These are phyloP conservation scores for Apodemus speciosus DNA, from an alignment of 2,113 vertebrate species.

Conservation along the genomic window DNA sequence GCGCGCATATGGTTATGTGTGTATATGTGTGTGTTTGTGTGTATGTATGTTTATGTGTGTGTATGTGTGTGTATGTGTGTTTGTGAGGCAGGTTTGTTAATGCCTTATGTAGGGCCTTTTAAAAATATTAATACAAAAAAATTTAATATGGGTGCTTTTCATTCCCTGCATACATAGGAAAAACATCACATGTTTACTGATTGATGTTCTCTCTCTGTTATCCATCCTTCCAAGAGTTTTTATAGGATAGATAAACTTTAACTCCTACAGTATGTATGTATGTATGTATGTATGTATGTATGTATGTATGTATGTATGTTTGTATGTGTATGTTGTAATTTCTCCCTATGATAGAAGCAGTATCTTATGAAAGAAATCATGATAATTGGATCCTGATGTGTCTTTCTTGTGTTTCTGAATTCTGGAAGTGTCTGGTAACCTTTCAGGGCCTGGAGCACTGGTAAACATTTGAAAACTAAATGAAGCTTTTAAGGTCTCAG, in stretches of 20 bases:
- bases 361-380: neutral
- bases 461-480: constrained; percentile 75
- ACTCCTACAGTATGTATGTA: neutral
- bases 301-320: neutral
- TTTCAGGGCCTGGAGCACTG: constrained; percentile 24
- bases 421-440: constrained; percentile 43
- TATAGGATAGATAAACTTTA: constrained; percentile 41
- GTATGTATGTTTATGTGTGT: no score
- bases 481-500: constrained; percentile 66
- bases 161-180: constrained; percentile 22
- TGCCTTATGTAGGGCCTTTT: neutral
- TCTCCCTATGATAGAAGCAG: neutral
- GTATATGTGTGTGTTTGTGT: no score
- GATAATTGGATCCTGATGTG: constrained; percentile 31
- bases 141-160: constrained; percentile 19
- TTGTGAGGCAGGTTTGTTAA: neutral
- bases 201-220: constrained; percentile 21
- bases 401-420: constrained; percentile 57
- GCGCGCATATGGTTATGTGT: no score
- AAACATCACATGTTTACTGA: neutral
- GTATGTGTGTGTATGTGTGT: no score
- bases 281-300: no score
- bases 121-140: neutral
- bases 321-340: neutral
- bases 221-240: constrained; percentile 4